A percentile compares a stretch with the other conserved stretches of the same genome.
phyloP scores from a whole-genome alignment of 2,888 invertebrate species.

The Lithodes maja region DNA sequence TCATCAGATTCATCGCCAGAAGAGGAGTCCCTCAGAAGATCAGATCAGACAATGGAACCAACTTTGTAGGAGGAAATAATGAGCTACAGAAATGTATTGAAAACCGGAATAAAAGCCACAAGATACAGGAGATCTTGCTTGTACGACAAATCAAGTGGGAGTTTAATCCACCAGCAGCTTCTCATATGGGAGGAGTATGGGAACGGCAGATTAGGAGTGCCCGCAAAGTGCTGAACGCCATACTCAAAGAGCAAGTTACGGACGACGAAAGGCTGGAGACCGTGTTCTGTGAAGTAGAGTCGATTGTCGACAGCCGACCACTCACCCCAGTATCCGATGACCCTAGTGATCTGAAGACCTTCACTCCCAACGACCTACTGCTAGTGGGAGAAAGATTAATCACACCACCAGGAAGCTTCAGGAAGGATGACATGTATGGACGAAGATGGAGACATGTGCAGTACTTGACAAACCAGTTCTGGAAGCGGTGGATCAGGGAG shows the following conservation, averaged over 20 bases:
- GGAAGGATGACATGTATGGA: not conserved
- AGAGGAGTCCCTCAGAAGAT: no score
- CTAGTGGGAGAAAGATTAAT: not conserved
- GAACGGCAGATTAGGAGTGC: not conserved
- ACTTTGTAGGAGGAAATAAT: no score
- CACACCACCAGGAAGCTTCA: not conserved
- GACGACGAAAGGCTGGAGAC: not conserved
- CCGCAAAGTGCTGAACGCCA: not conserved
- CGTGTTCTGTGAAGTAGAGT: not conserved
- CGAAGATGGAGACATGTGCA: slow-evolving; percentile 3
- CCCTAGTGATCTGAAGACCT: not conserved
- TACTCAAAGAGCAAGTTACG: not conserved
- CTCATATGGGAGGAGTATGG: not conserved
- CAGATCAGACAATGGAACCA: no score
- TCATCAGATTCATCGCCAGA: no score
- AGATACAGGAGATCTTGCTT: no score
- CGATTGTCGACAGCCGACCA: not conserved
- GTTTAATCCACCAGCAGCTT: no score
- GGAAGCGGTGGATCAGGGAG: not conserved
- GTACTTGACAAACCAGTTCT: not conserved
- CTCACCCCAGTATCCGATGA: slow-evolving; percentile 1
- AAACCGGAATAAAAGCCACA: no score
- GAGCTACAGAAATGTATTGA: no score
- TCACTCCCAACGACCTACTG: not conserved
- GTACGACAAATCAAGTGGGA: no score